Evolutionary conservation across 1,140 invertebrate species (phyloP).

Genomic region (Lethrus apterus): DNA sequence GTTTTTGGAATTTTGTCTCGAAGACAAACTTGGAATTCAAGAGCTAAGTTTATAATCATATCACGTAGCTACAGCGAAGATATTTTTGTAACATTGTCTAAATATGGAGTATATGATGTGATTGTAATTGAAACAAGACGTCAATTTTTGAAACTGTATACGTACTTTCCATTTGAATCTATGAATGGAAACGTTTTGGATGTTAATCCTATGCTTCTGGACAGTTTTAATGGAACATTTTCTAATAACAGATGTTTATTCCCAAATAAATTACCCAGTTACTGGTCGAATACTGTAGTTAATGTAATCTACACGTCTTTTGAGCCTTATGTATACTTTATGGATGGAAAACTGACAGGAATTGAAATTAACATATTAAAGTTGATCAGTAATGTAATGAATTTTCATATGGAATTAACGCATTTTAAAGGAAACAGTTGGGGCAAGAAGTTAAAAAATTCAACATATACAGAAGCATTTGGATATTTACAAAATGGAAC

Average conservation of each 20-base stretch:
- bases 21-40: neutral
- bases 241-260: neutral
- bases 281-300: neutral
- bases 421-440: neutral
- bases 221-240: neutral
- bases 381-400: neutral
- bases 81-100: neutral
- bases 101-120: neutral
- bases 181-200: neutral
- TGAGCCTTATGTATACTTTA: neutral
- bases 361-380: conserved; percentile 1
- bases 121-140: neutral
- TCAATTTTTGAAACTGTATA: neutral
- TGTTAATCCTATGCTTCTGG: neutral
- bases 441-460: conserved; percentile 5
- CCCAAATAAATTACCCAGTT: conserved; percentile 1
- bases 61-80: neutral
- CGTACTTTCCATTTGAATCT: conserved; percentile 2
- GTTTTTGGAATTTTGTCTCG: neutral
- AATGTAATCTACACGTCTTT: neutral
- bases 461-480: conserved; percentile 1
- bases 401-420: conserved; percentile 3
- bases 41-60: conserved; percentile 4
- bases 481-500: neutral
- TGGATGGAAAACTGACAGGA: neutral